These are phyloP conservation scores for Hyperopisus bebe DNA, from an alignment of 2,113 vertebrate genomes.

Conservation along the genomic window DNA sequence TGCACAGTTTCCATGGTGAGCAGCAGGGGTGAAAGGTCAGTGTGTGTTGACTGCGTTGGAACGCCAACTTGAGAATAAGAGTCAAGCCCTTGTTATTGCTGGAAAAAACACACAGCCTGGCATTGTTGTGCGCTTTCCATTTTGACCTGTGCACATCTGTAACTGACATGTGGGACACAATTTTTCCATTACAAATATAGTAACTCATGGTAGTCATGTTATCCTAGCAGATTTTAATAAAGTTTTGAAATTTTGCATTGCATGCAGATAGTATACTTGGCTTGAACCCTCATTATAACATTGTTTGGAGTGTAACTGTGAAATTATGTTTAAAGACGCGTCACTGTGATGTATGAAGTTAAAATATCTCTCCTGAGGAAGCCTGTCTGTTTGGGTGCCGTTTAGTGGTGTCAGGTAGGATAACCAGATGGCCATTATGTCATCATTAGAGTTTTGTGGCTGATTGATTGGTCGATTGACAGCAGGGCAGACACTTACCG, in stretches of 20 bases:
- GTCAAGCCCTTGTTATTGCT: conserved; percentile 61
- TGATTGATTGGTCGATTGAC: neutral
- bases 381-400: neutral
- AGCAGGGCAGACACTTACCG: neutral
- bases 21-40: conserved; percentile 47
- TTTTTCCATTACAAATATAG: neutral
- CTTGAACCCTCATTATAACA: neutral
- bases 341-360: neutral
- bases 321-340: neutral
- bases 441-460: neutral
- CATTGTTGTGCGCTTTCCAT: conserved; percentile 60
- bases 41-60: conserved; percentile 48
- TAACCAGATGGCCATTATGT: neutral
- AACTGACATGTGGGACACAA: conserved; percentile 20
- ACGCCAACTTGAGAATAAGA: conserved; percentile 59
- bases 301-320: neutral
- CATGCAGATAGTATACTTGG: neutral
- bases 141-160: conserved; percentile 62
- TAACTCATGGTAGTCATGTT: neutral
- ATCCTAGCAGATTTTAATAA: neutral
- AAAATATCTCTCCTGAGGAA: neutral
- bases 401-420: neutral
- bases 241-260: neutral
- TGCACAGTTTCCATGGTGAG: conserved; percentile 35
- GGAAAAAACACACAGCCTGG: conserved; percentile 49